Conservation (phyloP, 2,888 invertebrate species). For the Ormyrus thymus region DNA sequence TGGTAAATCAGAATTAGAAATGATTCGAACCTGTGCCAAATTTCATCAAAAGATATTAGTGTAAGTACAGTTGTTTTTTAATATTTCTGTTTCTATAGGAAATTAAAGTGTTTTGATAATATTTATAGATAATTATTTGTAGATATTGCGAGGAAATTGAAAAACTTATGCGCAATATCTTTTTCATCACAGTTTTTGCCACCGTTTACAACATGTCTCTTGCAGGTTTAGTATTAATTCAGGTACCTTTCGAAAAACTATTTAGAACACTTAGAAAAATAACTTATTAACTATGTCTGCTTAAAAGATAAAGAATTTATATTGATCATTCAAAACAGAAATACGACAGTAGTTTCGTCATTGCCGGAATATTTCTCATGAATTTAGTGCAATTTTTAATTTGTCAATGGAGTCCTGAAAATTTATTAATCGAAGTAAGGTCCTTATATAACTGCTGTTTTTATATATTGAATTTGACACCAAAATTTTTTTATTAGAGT, state of each 20-base stretch:
- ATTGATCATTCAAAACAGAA: neutral
- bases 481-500: constrained; percentile 7
- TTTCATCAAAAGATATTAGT: constrained; percentile 21
- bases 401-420: too few relatives aligned
- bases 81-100: neutral
- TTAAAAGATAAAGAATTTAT: too few relatives aligned
- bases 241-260: neutral
- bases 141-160: constrained; percentile 19
- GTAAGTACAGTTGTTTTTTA: constrained; percentile 1
- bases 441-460: neutral
- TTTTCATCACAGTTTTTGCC: neutral
- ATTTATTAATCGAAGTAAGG: neutral
- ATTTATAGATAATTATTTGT: neutral
- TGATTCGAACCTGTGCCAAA: too few relatives aligned
- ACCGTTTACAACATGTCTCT: constrained; percentile 14
- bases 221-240: neutral
- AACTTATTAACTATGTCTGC: too few relatives aligned
- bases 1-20: too few relatives aligned
- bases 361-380: neutral
- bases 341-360: neutral
- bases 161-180: neutral
- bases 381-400: too few relatives aligned
- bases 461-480: neutral
- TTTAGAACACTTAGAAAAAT: neutral
- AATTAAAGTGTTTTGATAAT: neutral